Conservation (phyloP, 1,140 invertebrate species). For the Archegozetes longisetosus region DNA sequence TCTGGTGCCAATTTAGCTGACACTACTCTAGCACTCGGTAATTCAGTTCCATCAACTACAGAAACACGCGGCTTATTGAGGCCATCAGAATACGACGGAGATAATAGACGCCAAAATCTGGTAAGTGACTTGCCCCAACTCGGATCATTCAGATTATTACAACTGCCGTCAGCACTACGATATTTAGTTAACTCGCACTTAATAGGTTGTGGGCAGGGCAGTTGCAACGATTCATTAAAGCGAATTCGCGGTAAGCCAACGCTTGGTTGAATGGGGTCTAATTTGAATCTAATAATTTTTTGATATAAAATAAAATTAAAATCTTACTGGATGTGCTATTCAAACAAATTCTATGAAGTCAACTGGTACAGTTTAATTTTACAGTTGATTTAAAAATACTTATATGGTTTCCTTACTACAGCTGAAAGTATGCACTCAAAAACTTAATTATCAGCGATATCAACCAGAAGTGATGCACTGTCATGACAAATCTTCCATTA, state of each 20-base stretch:
- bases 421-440: too few relatives aligned
- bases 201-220: neutral
- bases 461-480: too few relatives aligned
- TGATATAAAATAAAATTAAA: too few relatives aligned
- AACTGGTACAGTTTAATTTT: too few relatives aligned
- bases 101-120: conserved; percentile 38
- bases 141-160: conserved; percentile 45
- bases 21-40: conserved; percentile 66
- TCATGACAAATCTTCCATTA: too few relatives aligned
- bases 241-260: neutral
- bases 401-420: too few relatives aligned
- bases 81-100: conserved; percentile 45
- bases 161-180: conserved; percentile 48
- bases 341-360: too few relatives aligned
- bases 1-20: conserved; percentile 72
- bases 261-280: neutral
- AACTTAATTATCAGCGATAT: too few relatives aligned
- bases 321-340: too few relatives aligned
- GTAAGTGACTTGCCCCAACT: conserved; percentile 32
- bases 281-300: too few relatives aligned
- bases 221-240: neutral
- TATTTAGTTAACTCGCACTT: conserved; percentile 25
- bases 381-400: too few relatives aligned
- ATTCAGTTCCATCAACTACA: conserved; percentile 35
- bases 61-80: conserved; percentile 14